Percentiles rank a stretch among this genome's conserved stretches.
These are phyloP conservation scores for Apocheima hispidaria DNA, from an alignment of 2,888 invertebrate species.

Conservation along the genomic window DNA sequence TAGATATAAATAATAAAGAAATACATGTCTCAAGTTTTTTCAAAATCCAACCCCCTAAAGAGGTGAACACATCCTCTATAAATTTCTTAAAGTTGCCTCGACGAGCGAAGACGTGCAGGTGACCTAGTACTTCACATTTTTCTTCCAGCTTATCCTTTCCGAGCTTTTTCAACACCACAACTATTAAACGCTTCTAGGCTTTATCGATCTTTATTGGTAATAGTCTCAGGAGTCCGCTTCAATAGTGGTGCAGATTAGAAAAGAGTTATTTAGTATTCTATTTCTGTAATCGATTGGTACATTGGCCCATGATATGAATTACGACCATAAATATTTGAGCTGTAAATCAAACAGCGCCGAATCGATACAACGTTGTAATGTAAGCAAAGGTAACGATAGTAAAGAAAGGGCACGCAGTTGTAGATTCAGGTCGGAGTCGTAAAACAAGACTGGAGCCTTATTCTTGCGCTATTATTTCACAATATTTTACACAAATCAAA, in stretches of 20 bases:
- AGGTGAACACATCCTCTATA: too few relatives aligned
- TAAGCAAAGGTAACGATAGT: constrained; percentile 51
- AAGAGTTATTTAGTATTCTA: constrained; percentile 2
- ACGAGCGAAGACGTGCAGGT: too few relatives aligned
- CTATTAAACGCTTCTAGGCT: neutral
- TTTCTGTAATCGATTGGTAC: constrained; percentile 7
- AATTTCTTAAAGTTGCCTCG: too few relatives aligned
- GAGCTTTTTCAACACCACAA: neutral
- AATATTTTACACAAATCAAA: constrained; percentile 1
- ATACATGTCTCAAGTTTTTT: too few relatives aligned
- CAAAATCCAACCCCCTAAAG: too few relatives aligned
- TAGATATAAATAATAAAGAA: too few relatives aligned
- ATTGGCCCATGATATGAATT: constrained; percentile 20
- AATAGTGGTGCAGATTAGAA: neutral
- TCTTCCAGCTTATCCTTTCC: neutral
- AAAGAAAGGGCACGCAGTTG: constrained; percentile 50
- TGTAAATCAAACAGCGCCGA: constrained; percentile 37
- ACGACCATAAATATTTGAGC: constrained; percentile 23
- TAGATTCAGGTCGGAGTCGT: constrained; percentile 57
- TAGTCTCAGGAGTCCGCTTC: neutral
- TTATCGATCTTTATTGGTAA: neutral
- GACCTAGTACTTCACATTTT: neutral
- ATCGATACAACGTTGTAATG: constrained; percentile 36
- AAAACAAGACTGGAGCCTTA: constrained; percentile 47
- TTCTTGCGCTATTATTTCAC: constrained; percentile 4